Evolutionary conservation across 1,140 invertebrate species (phyloP).

Genomic region (Drosophila suzukii): DNA sequence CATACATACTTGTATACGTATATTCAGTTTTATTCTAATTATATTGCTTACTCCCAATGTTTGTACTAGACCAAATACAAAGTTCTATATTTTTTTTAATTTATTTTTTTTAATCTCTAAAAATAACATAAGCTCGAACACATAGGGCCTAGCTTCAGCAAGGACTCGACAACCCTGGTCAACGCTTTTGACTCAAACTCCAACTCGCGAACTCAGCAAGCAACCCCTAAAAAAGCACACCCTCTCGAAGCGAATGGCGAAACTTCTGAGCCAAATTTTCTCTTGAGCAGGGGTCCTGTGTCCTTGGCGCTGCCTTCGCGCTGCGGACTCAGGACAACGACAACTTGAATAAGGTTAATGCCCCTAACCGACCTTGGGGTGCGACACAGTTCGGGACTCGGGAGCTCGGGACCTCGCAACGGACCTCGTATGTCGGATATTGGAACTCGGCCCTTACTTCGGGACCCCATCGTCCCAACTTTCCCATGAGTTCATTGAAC

Average conservation of each 20-base stretch:
- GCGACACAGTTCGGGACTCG: conserved; percentile 75
- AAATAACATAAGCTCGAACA: not conserved
- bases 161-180: conserved; percentile 45
- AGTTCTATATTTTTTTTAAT: not conserved
- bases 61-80: too few relatives aligned
- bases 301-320: conserved; percentile 67
- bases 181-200: conserved; percentile 62
- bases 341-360: conserved; percentile 79
- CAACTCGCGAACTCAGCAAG: conserved; percentile 34
- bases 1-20: not conserved
- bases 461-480: conserved; percentile 55
- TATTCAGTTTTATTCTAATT: too few relatives aligned
- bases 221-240: conserved; percentile 74
- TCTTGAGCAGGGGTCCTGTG: conserved; percentile 64
- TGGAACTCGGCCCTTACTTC: conserved; percentile 18
- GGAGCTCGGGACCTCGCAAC: conserved; percentile 5
- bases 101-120: not conserved
- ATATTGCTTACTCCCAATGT: too few relatives aligned
- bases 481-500: conserved; percentile 75
- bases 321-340: conserved; percentile 54
- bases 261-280: conserved; percentile 68
- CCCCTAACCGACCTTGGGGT: conserved; percentile 83
- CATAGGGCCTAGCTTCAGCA: not conserved
- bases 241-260: conserved; percentile 36
- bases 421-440: conserved; percentile 3